Percentiles rank a stretch among this genome's conserved stretches.
These are phyloP conservation scores for Lethenteron reissneri DNA, from an alignment of 2,113 vertebrate genomes.

Conservation along the genomic window DNA sequence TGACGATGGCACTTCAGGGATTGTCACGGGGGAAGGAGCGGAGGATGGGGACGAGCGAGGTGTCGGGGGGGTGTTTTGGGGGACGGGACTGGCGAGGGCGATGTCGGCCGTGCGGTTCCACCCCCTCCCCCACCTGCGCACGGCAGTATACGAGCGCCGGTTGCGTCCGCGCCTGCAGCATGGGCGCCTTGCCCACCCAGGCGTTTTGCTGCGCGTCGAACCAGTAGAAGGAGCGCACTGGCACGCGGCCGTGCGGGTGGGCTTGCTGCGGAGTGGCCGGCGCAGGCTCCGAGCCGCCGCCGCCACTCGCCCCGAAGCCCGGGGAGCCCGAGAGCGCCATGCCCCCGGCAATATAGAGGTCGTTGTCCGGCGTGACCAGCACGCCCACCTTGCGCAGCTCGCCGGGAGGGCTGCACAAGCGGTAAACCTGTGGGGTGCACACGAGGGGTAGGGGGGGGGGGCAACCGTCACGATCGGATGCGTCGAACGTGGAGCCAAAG, in stretches of 20 bases:
- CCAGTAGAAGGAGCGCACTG: conserved; percentile 87
- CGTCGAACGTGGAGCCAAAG: no score
- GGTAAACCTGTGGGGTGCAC: conserved; percentile 35
- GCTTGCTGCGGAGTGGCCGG: conserved; percentile 16
- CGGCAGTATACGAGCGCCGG: conserved; percentile 65
- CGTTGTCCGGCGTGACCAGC: conserved; percentile 78
- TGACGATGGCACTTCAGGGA: no score
- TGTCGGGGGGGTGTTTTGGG: no score
- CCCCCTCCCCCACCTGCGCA: conserved; percentile 17
- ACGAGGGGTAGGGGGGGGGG: no score
- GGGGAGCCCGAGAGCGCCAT: conserved; percentile 50
- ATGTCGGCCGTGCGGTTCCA: no score
- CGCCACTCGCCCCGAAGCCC: no score
- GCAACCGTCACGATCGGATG: no score
- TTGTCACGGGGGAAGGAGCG: no score
- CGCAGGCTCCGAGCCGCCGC: not conserved
- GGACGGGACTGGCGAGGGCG: no score
- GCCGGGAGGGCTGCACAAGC: conserved; percentile 62
- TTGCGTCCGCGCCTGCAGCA: conserved; percentile 67
- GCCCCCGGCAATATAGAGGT: conserved; percentile 85
- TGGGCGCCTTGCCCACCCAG: conserved; percentile 79
- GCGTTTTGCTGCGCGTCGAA: conserved; percentile 89
- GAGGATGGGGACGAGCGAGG: no score
- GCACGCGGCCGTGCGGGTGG: conserved; percentile 50
- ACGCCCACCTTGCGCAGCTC: conserved; percentile 81